phyloP scores from a whole-genome alignment of 2,797 vertebrate species.

The Melanotaenia nigrans region DNA sequence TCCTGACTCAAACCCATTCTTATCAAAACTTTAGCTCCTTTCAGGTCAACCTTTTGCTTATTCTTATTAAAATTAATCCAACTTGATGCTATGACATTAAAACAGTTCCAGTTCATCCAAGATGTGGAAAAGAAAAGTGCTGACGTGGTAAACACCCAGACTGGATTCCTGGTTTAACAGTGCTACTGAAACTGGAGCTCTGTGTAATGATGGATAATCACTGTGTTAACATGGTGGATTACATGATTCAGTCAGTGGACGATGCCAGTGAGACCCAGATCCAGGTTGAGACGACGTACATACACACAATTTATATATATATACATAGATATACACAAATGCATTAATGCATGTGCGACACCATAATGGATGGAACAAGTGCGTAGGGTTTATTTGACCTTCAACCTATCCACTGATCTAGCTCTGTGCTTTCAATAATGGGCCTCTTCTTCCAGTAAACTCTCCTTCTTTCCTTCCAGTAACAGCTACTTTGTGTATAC shows the following conservation, averaged over 20 bases:
- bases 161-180: constrained; percentile 53
- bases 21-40: constrained; percentile 24
- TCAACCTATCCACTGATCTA: constrained; percentile 61
- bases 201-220: constrained; percentile 74
- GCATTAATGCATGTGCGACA: constrained; percentile 25
- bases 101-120: constrained; percentile 55
- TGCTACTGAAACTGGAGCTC: constrained; percentile 64
- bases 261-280: constrained; percentile 62
- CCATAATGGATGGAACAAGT: constrained; percentile 69
- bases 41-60: constrained; percentile 41
- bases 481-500: constrained; percentile 72
- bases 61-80: constrained; percentile 9
- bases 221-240: constrained; percentile 59
- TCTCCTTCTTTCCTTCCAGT: constrained; percentile 74
- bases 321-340: constrained; percentile 43
- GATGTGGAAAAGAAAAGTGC: constrained; percentile 39
- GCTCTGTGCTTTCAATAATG: constrained; percentile 54
- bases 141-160: constrained; percentile 64
- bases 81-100: constrained; percentile 14
- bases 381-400: constrained; percentile 69
- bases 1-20: background rate
- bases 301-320: constrained; percentile 27
- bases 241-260: constrained; percentile 63
- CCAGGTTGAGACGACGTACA: constrained; percentile 27
- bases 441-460: constrained; percentile 80